Percentiles rank a stretch among this genome's conserved stretches.
phyloP scores from a whole-genome alignment of 2,888 invertebrate species.

The Tachina lurida region DNA sequence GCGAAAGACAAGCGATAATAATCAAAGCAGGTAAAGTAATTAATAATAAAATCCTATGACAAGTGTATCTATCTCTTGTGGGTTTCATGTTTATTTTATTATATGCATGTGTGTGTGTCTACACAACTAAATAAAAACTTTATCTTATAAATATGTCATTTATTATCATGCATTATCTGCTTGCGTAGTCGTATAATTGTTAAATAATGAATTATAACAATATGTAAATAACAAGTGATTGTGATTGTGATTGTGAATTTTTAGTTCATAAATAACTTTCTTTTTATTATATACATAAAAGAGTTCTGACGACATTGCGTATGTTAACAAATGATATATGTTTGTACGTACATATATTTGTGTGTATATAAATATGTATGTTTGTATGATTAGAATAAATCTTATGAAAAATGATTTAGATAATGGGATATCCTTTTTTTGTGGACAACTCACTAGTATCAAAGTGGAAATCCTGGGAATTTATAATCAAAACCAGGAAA shows the following conservation, averaged over 20 bases:
- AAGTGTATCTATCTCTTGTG: background rate
- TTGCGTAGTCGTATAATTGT: slow-evolving; percentile 11
- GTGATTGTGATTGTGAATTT: background rate
- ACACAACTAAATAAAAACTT: slow-evolving; percentile 21
- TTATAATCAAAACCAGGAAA: slow-evolving; percentile 32
- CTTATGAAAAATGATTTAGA: slow-evolving; percentile 5
- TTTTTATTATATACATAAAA: background rate
- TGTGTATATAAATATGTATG: background rate
- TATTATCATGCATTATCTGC: slow-evolving; percentile 37
- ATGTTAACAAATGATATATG: slow-evolving; percentile 36
- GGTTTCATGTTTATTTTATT: slow-evolving; percentile 18
- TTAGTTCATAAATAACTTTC: slow-evolving; percentile 51
- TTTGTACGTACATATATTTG: background rate
- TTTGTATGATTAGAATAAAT: background rate
- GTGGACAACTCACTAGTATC: background rate
- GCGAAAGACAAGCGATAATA: slow-evolving; percentile 58
- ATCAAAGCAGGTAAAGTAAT: slow-evolving; percentile 66
- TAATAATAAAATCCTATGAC: slow-evolving; percentile 65
- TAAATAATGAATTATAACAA: slow-evolving; percentile 15
- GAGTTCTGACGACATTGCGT: slow-evolving; percentile 11
- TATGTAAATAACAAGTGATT: background rate
- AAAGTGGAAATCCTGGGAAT: background rate
- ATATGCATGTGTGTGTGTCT: slow-evolving; percentile 9
- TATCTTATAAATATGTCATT: slow-evolving; percentile 41
- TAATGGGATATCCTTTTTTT: slow-evolving; percentile 8